These are phyloP conservation scores for Magallana ariakensis DNA, from an alignment of 1,140 invertebrate genomes.

Conservation along the genomic window DNA sequence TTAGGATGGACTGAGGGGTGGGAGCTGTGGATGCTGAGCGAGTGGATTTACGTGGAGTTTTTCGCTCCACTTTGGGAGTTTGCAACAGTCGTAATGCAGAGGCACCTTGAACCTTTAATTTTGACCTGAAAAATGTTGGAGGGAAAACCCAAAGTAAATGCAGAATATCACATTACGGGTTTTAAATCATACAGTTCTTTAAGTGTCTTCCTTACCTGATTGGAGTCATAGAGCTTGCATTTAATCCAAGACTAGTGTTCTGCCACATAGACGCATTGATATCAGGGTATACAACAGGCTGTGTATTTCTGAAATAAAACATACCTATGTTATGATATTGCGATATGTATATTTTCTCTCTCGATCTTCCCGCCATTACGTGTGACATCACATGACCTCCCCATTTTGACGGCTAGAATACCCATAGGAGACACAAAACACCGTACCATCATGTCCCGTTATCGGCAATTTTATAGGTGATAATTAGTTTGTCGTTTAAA, in stretches of 20 bases:
- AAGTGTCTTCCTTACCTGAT: neutral
- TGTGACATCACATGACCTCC: too few relatives aligned
- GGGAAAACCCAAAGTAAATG: neutral
- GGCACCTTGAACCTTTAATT: constrained; percentile 6
- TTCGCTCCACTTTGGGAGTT: constrained; percentile 69
- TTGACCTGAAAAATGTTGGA: neutral
- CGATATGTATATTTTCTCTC: too few relatives aligned
- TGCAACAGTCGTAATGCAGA: constrained; percentile 66
- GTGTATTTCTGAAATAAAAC: neutral
- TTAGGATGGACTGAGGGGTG: constrained; percentile 75
- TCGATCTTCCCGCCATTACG: too few relatives aligned
- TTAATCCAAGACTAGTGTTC: constrained; percentile 11
- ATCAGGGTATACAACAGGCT: constrained; percentile 25
- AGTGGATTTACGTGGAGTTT: constrained; percentile 58
- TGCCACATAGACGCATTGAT: neutral
- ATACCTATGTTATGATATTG: neutral
- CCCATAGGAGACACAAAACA: too few relatives aligned
- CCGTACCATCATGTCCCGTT: too few relatives aligned
- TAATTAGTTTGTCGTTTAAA: too few relatives aligned
- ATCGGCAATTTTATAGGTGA: too few relatives aligned
- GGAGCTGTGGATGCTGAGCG: constrained; percentile 68
- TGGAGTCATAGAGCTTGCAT: neutral
- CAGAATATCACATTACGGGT: neutral
- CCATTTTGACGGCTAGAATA: too few relatives aligned
- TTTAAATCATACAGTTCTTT: neutral